Conservation (phyloP, 2,113 vertebrate genomes). For the Onychorhynchus coronatus region DNA sequence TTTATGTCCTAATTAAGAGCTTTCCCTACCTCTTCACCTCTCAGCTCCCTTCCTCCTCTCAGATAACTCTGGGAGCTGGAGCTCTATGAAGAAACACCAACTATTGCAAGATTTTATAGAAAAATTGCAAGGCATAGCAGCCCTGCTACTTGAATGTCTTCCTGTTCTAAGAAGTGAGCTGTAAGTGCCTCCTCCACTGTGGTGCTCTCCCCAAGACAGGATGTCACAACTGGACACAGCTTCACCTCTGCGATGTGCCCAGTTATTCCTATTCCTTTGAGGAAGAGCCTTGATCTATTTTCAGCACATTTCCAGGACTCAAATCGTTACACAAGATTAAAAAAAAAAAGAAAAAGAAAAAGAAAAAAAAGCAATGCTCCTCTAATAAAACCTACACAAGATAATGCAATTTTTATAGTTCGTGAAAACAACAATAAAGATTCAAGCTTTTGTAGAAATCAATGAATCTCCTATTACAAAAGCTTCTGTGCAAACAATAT, state of each 20-base stretch:
- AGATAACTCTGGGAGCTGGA: neutral
- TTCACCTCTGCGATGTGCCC: neutral
- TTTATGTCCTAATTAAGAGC: neutral
- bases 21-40: neutral
- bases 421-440: constrained; percentile 43
- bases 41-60: neutral
- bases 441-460: constrained; percentile 19
- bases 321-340: neutral
- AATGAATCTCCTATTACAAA: constrained; percentile 14
- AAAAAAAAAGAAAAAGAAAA: neutral
- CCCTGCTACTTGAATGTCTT: neutral
- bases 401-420: constrained; percentile 51
- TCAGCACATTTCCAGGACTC: neutral
- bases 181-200: accelerated
- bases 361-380: neutral
- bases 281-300: neutral
- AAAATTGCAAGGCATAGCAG: neutral
- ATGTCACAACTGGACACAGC: accelerated
- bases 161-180: neutral
- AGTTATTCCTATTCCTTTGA: neutral
- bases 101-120: neutral
- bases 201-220: neutral
- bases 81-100: neutral
- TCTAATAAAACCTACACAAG: constrained; percentile 48
- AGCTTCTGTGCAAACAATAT: neutral